Conservation (phyloP, 2,113 vertebrate genomes). For the Scomber japonicus region DNA sequence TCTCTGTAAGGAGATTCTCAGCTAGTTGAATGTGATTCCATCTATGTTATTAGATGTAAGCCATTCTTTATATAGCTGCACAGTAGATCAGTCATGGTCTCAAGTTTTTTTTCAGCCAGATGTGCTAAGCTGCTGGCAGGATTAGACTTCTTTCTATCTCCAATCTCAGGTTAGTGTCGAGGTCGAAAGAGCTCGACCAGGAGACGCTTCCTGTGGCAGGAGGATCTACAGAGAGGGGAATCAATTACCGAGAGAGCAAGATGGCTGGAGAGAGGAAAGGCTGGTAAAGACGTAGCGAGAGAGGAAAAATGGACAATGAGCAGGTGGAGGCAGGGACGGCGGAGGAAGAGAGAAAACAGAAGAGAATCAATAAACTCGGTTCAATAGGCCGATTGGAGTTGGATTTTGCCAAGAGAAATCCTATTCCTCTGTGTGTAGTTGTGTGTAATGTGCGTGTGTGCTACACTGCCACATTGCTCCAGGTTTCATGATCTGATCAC, state of each 20-base stretch:
- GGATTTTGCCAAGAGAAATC: slow-evolving; percentile 28
- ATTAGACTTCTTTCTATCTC: slow-evolving; percentile 23
- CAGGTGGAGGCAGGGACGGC: slow-evolving; percentile 5
- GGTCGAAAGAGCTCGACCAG: slow-evolving; percentile 27
- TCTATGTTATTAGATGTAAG: not conserved
- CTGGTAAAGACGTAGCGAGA: slow-evolving; percentile 20
- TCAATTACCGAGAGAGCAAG: slow-evolving; percentile 50
- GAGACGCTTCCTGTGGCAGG: slow-evolving; percentile 33
- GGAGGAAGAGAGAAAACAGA: slow-evolving; percentile 24
- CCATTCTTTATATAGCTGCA: not conserved
- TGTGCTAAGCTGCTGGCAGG: not conserved
- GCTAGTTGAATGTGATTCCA: not conserved
- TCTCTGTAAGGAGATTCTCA: not conserved
- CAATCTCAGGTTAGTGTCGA: slow-evolving; percentile 3
- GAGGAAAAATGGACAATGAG: slow-evolving; percentile 27
- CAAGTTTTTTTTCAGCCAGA: not conserved
- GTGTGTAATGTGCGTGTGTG: slow-evolving; percentile 9
- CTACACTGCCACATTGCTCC: not conserved
- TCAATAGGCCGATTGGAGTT: slow-evolving; percentile 46
- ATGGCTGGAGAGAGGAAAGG: slow-evolving; percentile 6
- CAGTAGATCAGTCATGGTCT: not conserved
- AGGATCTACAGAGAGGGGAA: slow-evolving; percentile 46
- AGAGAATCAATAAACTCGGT: slow-evolving; percentile 51
- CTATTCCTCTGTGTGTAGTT: slow-evolving; percentile 12
- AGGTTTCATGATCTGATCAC: slow-evolving; percentile 29